Evolutionary conservation across 1,140 invertebrate genomes (phyloP), one percentile per base, ranked within the genome.

Genomic region (Gonioctena quinquepunctata): DNA sequence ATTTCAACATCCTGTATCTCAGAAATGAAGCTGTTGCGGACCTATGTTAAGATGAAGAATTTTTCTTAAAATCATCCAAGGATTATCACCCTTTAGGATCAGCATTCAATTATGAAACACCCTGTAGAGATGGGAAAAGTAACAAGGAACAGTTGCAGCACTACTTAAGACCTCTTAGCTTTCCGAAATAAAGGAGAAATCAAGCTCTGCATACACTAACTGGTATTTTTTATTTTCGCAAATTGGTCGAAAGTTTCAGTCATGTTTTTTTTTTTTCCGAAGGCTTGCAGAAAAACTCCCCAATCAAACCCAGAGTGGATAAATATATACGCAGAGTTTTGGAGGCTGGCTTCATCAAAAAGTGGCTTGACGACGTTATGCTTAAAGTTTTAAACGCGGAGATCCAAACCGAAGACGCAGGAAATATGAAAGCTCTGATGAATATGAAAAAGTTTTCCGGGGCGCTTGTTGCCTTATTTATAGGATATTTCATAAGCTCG

Each of bases 331-430:
- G 87, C 70, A 83, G 87, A 67, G 86, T 93, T 19, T 85, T 91
- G 0, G 92, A 95, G 86, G 89, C 89, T 0, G 93, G 93, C 61
- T 84, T 94, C 2, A 87, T 94, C 0, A 85, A 89, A 71, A 94
- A 94, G 80, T 94, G 93, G 93, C 79, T 93, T 0, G 89, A 88
- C 68, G 92, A 94, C 80, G 89, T 89, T 0, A 91, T 91, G 85
- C 82, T 85, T 54, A 81, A 79, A 69, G 85, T 87, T 59, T 77
- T 82, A 50, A 79, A 78, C 16, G 71, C 82, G 6, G 83, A 85
- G 70, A 60, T 75, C 18, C 72, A 76, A 66, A 59, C n/a, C 21
- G 79, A 68, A 11, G 84, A 89, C 50, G 74, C 79, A 50, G 82
- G 85, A 25, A 84, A 86, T 66, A 79, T 87, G 8, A 91, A 92